A percentile compares a stretch with the other conserved stretches of the same genome.
Conservation (phyloP, 2,888 invertebrate species). For the Drosophila mulleri region DNA sequence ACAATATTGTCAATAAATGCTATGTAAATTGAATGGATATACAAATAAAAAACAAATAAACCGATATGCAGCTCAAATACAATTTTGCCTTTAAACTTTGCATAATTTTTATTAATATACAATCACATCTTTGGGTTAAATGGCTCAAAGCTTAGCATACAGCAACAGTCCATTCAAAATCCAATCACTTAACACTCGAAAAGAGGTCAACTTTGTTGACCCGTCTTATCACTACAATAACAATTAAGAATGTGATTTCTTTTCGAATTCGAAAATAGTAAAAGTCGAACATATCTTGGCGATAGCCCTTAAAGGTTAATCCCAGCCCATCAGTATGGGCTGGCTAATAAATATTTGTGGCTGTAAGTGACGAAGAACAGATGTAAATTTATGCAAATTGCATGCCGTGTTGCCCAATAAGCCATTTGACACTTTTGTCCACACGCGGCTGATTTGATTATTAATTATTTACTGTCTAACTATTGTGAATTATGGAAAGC, state of each 20-base stretch:
- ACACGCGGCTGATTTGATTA: slow-evolving; percentile 65
- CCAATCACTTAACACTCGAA: not conserved
- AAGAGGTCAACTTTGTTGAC: not conserved
- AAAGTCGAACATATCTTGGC: slow-evolving; percentile 10
- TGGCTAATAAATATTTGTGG: slow-evolving; percentile 10
- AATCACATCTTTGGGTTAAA: too few species aligned
- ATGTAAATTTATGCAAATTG: slow-evolving; percentile 74
- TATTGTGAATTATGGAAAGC: slow-evolving; percentile 70
- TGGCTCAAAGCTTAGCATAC: too few species aligned
- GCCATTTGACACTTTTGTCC: slow-evolving; percentile 74
- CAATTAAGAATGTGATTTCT: not conserved
- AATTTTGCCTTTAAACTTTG: too few species aligned
- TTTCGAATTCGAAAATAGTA: not conserved
- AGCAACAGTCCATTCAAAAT: not conserved
- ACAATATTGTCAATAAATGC: too few species aligned
- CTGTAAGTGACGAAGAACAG: slow-evolving; percentile 49
- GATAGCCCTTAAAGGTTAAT: slow-evolving; percentile 5
- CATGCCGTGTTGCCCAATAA: slow-evolving; percentile 72
- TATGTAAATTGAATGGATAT: too few species aligned
- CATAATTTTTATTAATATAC: too few species aligned
- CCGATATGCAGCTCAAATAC: too few species aligned
- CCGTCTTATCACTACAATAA: not conserved
- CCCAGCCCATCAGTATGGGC: not conserved
- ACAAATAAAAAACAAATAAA: too few species aligned
- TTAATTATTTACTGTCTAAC: slow-evolving; percentile 72